Base-by-base conservation (phyloP, 2,888 invertebrate genomes). In the Ophion obscuratus region DNA sequence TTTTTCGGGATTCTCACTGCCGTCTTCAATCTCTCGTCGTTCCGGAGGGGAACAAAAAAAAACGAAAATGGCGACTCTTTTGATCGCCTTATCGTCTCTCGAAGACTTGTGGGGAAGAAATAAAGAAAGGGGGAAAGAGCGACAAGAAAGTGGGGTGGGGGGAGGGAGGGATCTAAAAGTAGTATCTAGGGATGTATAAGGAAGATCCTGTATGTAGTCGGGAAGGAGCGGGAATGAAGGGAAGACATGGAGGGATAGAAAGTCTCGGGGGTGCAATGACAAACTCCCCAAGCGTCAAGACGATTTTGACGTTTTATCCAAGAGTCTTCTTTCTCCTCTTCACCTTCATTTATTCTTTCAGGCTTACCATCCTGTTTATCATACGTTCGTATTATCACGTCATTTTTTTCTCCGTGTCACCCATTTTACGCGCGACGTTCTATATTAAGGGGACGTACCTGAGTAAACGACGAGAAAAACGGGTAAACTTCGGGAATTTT, bases 241-340 rank as follows among this genome's bases (percentile, higher is more conserved):
- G 53, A 17, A 53, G 53, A 53, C 53, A 53, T 53, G 14, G 4
- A 53, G 53, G 53, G 53, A 53, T 53, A 67, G 78, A 73, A 17
- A 74, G 78, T 82, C 85, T 76, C 74, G 67, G 64, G 78, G 82
- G 75, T 75, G 44, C 27, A 64, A 64, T 75, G 62, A 64, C 62
- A 66, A 79, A 82, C 78, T 78, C 81, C 82, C 82, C 70, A 61
- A 44, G 87, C 88, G 87, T 88, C 88, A 90, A 88, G 89, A 86
- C 87, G 87, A 88, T 88, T 88, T 88, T 86, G 87, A 20, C 73
- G 78, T 75, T 86, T 89, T 88, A 47, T 88, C 71, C 76, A 66
- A 66, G 59, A 75, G 80, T 40, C 47, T 59, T 80, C 24, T 79
- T 77, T 27, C n/a, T 40, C 17, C 36, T 70, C 75, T 82, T 53